Evolutionary conservation across 1,140 invertebrate species (phyloP), one percentile per base, ranked within the genome.

Genomic region (Trichonephila clavata): DNA sequence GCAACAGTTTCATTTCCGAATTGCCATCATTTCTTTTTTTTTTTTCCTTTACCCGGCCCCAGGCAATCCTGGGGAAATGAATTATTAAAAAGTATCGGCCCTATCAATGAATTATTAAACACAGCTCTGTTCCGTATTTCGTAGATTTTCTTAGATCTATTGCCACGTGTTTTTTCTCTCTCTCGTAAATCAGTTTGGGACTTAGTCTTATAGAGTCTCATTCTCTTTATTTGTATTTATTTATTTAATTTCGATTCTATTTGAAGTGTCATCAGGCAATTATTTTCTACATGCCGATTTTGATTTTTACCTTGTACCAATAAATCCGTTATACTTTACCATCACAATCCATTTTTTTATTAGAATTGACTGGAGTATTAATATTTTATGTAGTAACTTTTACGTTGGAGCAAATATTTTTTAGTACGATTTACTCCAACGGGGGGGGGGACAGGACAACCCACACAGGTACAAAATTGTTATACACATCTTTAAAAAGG

Each of bases 101-200:
- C 65, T 21, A 90, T 90, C 68, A 65, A 90, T 90, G 88, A 90
- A 90, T 90, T 90, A 90, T 90, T 90, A 90, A 90, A 90, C 68
- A 50, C 21, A 20, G 68, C 8, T 65, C 24, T 50, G 60, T 77
- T 77, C 32, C 32, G 71, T 77, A 77, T 77, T 32, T 77, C 71
- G 71, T 77, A 77, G 24, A 18, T 60, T 81, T 61, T 59, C 24
- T 32, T 86, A 61, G 84, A 60, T 60, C 57, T 24, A 39, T 4
- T 32, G 71, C 71, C 71, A 77, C 71, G 71, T 77, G 71, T 39
- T 77, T 77, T 39, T 77, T 39, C 6, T 39, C 32, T 39, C 32
- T 39, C 32, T 10, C 16, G 7, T 32, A 27, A 77, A 32, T 77
- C 27, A 77, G 32, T 77, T 39, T 32, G 32, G 16, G 27, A 32